phyloP scores from a whole-genome alignment of 1,140 invertebrate species.

The Paracyclopina nana region DNA sequence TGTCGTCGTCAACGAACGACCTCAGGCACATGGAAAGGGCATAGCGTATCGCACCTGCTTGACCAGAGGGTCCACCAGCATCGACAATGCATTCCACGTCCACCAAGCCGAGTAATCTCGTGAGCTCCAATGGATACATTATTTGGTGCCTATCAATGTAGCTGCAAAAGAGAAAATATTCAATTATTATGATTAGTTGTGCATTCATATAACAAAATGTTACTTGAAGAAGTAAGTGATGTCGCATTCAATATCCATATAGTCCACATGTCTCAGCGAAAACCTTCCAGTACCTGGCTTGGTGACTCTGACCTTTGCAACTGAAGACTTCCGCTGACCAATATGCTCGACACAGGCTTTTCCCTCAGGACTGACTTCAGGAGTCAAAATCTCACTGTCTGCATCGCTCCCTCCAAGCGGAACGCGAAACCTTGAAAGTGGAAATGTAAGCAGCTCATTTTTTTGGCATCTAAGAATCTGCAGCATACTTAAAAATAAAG shows the following conservation, averaged over 20 bases:
- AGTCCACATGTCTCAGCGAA: conserved; percentile 7
- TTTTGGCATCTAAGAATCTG: no score
- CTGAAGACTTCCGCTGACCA: conserved; percentile 2
- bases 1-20: conserved; percentile 31
- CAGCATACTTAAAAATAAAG: conserved; percentile 49
- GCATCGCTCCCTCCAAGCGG: neutral
- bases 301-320: conserved; percentile 5
- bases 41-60: conserved; percentile 63
- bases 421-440: no score
- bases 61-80: conserved; percentile 43
- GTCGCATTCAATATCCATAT: neutral
- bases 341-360: neutral
- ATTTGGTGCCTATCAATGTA: conserved; percentile 33
- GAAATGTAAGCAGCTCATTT: no score
- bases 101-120: conserved; percentile 47
- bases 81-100: conserved; percentile 57
- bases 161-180: no score
- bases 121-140: conserved; percentile 64
- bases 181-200: no score
- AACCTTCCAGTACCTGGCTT: conserved; percentile 12
- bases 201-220: no score
- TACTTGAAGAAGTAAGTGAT: conserved; percentile 24
- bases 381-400: neutral
- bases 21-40: conserved; percentile 53
- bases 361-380: neutral